Base-by-base conservation (phyloP, 92 coral and sea anemone species). In the Heliopora coerulea region DNA sequence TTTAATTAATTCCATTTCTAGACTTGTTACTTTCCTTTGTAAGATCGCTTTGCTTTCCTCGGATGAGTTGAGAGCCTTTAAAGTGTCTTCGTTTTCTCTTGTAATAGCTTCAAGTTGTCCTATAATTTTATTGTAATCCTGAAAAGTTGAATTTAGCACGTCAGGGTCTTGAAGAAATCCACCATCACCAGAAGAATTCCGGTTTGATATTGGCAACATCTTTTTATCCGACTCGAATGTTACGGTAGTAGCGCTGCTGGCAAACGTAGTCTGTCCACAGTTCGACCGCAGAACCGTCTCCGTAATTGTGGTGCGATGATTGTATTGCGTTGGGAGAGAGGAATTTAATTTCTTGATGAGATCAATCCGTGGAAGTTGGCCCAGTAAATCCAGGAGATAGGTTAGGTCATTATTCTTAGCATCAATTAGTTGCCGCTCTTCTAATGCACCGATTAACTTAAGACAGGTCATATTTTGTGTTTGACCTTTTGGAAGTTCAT, bases 361-460 rank as follows among this genome's bases (percentile, higher is more conserved):
- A 46, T 67, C 74, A 33, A 67, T 9, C 30, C 74, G 39, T 26
- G 74, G 74, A 19, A 67, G 34, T 8, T 28, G 18, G n/a, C 11
- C 9, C 0, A 67, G 74, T 4, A 67, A 41, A 44, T 67, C 41
- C 29, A 67, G n/a, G 20, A 67, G 56, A 29, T 67, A 67, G 31
- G 26, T 35, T 12, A 67, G 41, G 48, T 67, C 74, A 2, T 49
- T 27, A 27, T 46, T 20, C 33, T 67, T 67, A 9, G 74, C 48
- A 27, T 67, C 58, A 67, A 67, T 67, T 44, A 67, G 21, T 25
- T 67, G 74, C 13, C 42, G 74, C 25, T 67, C 74, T 67, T 67
- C 58, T 27, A 67, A 67, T 44, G 74, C 74, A 2, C 20, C 18
- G 59, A 67, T 24, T 18, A 67, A 48, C 58, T 44, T 27, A 30